phyloP scores from a whole-genome alignment of 1,140 invertebrate species.

The Hycleus cichorii region DNA sequence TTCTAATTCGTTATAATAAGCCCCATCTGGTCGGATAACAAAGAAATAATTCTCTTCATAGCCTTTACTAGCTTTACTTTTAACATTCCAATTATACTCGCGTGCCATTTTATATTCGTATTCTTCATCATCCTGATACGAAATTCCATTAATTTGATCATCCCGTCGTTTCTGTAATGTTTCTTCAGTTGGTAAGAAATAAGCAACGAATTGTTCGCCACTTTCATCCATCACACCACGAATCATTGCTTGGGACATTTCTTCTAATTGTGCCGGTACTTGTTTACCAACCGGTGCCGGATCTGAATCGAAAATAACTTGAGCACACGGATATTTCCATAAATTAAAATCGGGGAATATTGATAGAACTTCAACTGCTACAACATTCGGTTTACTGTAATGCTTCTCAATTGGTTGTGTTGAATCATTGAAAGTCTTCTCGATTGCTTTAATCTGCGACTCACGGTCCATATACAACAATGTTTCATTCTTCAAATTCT shows the following conservation, averaged over 20 bases:
- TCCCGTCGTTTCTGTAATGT: conserved; percentile 80
- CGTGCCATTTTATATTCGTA: conserved; percentile 94
- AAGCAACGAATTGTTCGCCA: conserved; percentile 97
- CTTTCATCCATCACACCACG: conserved; percentile 96
- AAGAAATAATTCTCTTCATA: conserved; percentile 99
- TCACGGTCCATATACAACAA: conserved; percentile 90
- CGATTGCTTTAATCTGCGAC: conserved; percentile 95
- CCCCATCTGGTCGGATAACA: conserved; percentile 81
- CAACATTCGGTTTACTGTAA: conserved; percentile 91
- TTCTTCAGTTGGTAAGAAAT: conserved; percentile 91
- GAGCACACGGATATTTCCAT: conserved; percentile 96
- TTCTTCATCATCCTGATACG: conserved; percentile 86
- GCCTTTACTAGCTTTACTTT: conserved; percentile 94
- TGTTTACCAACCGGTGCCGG: conserved; percentile 78
- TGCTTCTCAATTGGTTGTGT: conserved; percentile 83
- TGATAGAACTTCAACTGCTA: conserved; percentile 81
- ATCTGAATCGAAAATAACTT: conserved; percentile 98
- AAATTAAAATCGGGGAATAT: conserved; percentile 93
- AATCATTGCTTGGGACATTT: conserved; percentile 99
- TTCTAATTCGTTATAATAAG: conserved; percentile 96
- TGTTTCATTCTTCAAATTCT: conserved; percentile 89
- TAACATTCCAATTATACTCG: conserved; percentile 98
- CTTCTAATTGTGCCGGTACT: conserved; percentile 81
- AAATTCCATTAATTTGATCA: conserved; percentile 68
- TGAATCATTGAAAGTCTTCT: conserved; percentile 94